These are phyloP conservation scores for Drosophila ananassae DNA, from an alignment of 1,140 invertebrate genomes.

Conservation along the genomic window DNA sequence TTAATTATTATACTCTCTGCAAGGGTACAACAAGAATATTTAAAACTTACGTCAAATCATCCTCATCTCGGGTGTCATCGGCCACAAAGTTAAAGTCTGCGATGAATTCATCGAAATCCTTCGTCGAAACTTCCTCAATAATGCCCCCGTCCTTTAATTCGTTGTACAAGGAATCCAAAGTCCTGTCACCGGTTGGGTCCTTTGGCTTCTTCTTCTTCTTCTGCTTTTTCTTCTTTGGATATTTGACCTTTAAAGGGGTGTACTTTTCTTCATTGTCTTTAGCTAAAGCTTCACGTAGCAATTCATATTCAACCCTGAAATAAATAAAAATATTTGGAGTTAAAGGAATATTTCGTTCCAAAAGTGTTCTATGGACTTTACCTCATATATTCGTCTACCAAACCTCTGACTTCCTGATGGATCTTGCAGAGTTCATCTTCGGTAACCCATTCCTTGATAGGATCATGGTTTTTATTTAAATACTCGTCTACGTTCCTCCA, in stretches of 20 bases:
- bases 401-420: slow-evolving; percentile 85
- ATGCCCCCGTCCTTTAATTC: slow-evolving; percentile 91
- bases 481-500: slow-evolving; percentile 84
- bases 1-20: too few relatives aligned
- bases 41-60: slow-evolving; percentile 64
- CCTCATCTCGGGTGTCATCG: slow-evolving; percentile 84
- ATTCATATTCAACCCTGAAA: slow-evolving; percentile 84
- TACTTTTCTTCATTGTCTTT: slow-evolving; percentile 84
- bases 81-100: slow-evolving; percentile 90
- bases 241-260: slow-evolving; percentile 72
- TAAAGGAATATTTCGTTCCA: not conserved
- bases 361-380: slow-evolving; percentile 20
- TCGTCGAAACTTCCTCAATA: slow-evolving; percentile 88
- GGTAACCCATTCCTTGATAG: slow-evolving; percentile 85
- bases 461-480: slow-evolving; percentile 83
- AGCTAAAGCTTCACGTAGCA: slow-evolving; percentile 85
- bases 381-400: slow-evolving; percentile 86
- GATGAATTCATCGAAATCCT: slow-evolving; percentile 87
- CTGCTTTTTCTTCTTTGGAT: slow-evolving; percentile 83
- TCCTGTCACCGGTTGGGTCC: slow-evolving; percentile 91
- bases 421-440: slow-evolving; percentile 85
- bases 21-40: not conserved
- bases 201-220: slow-evolving; percentile 88
- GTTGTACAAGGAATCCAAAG: slow-evolving; percentile 90
- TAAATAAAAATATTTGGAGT: not conserved